These are phyloP conservation scores for Mus pahari DNA, from an alignment of 2,113 vertebrate species.

Conservation along the genomic window DNA sequence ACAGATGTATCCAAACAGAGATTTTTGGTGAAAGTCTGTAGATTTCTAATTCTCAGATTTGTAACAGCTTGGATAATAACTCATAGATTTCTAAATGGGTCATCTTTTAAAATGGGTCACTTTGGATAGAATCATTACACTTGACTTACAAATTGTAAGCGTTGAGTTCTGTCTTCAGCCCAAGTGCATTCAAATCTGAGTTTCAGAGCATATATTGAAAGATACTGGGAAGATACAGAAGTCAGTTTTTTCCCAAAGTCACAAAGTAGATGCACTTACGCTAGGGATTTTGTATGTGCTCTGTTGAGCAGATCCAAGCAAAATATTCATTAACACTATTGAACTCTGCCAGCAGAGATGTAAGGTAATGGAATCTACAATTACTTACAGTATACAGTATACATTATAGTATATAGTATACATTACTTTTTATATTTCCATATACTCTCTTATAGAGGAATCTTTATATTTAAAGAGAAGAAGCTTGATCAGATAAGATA, in stretches of 20 bases:
- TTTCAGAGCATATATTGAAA: slow-evolving; percentile 40
- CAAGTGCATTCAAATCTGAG: slow-evolving; percentile 3
- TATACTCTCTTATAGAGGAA: background rate
- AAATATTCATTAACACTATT: background rate
- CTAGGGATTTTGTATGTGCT: background rate
- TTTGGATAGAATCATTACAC: slow-evolving; percentile 63
- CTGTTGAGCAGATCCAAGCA: background rate
- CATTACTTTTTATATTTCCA: background rate
- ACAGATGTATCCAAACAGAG: background rate
- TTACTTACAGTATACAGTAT: background rate
- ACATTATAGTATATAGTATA: background rate
- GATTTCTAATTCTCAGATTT: slow-evolving; percentile 70
- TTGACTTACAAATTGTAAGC: slow-evolving; percentile 65
- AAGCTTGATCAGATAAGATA: slow-evolving; percentile 28
- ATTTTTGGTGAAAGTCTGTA: slow-evolving; percentile 50
- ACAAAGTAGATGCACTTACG: background rate
- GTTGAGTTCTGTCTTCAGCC: slow-evolving; percentile 35
- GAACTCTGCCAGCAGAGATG: slow-evolving; percentile 1
- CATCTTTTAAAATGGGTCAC: slow-evolving; percentile 80
- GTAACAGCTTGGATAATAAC: slow-evolving; percentile 69
- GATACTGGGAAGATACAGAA: slow-evolving; percentile 27
- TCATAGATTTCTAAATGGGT: slow-evolving; percentile 78
- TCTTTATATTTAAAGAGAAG: slow-evolving; percentile 46
- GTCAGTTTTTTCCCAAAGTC: background rate
- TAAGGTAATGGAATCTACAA: background rate